A percentile compares a stretch with the other conserved stretches of the same genome.
These are phyloP conservation scores for Heliothis subflexa DNA, from an alignment of 1,140 invertebrate species.

Conservation along the genomic window DNA sequence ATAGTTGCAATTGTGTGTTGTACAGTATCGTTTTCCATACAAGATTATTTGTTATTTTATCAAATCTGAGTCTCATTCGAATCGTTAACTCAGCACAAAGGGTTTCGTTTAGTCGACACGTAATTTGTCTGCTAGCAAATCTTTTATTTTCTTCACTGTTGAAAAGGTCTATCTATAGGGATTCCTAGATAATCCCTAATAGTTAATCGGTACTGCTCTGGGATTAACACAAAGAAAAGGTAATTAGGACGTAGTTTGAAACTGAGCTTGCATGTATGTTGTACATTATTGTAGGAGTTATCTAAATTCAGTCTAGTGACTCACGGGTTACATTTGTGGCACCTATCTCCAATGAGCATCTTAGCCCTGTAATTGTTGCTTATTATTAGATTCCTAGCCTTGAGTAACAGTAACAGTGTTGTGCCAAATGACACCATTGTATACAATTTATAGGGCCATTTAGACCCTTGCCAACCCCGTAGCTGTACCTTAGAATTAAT, in stretches of 20 bases:
- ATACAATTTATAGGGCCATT: constrained; percentile 43
- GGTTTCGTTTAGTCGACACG: constrained; percentile 4
- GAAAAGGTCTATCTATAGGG: constrained; percentile 21
- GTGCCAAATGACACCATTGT: constrained; percentile 42
- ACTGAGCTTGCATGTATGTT: not conserved
- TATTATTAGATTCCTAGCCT: constrained; percentile 21
- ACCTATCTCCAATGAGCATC: not conserved
- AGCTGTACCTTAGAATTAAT: constrained; percentile 29
- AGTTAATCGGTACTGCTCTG: constrained; percentile 6
- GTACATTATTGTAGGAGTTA: not conserved
- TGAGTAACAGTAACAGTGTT: constrained; percentile 29
- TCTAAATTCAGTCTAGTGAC: not conserved
- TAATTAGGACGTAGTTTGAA: not conserved
- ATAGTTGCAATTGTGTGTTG: constrained; percentile 19
- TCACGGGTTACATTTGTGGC: not conserved
- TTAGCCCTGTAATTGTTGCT: constrained; percentile 16
- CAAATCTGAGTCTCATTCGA: not conserved
- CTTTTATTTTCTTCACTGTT: constrained; percentile 18
- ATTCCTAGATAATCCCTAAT: constrained; percentile 25
- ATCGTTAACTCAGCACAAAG: constrained; percentile 4
- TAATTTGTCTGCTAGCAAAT: not conserved
- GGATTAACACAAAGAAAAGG: not conserved
- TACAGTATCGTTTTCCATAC: not conserved
- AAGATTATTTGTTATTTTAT: not conserved
- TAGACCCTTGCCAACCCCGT: constrained; percentile 35